Evolutionary conservation across 2,113 vertebrate species (phyloP).

Genomic region (Hyla sarda): DNA sequence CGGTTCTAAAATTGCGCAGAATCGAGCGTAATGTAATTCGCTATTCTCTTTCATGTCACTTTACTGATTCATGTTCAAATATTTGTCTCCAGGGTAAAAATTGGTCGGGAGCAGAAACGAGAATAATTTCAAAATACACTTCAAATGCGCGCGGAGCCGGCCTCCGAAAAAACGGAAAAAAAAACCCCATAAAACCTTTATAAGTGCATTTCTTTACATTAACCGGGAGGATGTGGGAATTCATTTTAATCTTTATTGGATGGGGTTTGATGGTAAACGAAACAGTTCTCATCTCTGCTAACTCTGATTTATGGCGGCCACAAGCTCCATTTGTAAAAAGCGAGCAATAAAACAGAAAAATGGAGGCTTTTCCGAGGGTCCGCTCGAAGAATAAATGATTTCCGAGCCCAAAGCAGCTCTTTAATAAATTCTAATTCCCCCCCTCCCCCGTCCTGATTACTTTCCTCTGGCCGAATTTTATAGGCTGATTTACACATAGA

Average conservation of each 20-base stretch:
- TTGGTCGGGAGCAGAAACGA: constrained; percentile 27
- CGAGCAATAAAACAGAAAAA: constrained; percentile 67
- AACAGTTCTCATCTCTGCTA: constrained; percentile 65
- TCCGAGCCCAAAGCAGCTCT: constrained; percentile 71
- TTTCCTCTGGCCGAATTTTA: constrained; percentile 75
- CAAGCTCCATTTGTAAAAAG: constrained; percentile 66
- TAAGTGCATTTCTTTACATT: constrained; percentile 46
- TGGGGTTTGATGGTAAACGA: constrained; percentile 51
- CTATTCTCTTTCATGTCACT: constrained; percentile 48
- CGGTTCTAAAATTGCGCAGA: constrained; percentile 22
- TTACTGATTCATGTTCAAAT: constrained; percentile 51
- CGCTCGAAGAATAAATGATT: constrained; percentile 77
- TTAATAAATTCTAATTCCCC: constrained; percentile 75
- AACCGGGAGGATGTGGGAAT: constrained; percentile 34
- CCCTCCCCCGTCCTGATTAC: constrained; percentile 59
- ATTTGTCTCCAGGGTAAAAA: constrained; percentile 40
- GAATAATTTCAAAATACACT: constrained; percentile 42
- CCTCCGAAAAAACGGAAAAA: constrained; percentile 3
- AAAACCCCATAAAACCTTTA: constrained; percentile 25
- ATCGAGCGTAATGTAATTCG: constrained; percentile 21
- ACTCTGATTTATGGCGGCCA: constrained; percentile 69
- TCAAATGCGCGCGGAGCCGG: constrained; percentile 11
- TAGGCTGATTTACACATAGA: constrained; percentile 81
- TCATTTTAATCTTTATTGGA: constrained; percentile 51
- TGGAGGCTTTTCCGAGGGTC: constrained; percentile 74